These are phyloP conservation scores for Andrena haemorrhoa DNA, from an alignment of 2,888 invertebrate species.

Conservation along the genomic window DNA sequence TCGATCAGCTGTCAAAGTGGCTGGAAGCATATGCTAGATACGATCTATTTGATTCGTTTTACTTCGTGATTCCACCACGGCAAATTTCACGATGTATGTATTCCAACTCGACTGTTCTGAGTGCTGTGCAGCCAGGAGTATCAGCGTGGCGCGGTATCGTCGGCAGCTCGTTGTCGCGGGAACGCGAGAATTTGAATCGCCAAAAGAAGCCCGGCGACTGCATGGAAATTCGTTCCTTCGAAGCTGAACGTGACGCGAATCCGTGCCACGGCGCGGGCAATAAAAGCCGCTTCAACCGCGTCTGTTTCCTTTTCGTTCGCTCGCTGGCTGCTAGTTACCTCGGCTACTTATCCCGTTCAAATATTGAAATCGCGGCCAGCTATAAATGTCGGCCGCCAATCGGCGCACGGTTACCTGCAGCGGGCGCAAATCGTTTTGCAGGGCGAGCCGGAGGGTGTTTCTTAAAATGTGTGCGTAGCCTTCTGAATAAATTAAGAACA, in stretches of 20 bases:
- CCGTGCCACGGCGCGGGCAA: constrained; percentile 8
- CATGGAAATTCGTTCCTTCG: constrained; percentile 7
- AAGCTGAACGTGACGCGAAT: constrained; percentile 34
- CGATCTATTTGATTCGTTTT: constrained; percentile 59
- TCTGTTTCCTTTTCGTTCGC: constrained; percentile 34
- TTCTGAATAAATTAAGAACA: too few species aligned
- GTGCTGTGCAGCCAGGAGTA: constrained; percentile 9
- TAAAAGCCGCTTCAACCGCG: constrained; percentile 43
- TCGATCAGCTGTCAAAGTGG: background rate
- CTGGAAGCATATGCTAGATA: constrained; percentile 19
- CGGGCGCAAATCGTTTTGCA: background rate
- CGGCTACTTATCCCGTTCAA: constrained; percentile 31
- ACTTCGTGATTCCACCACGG: constrained; percentile 23
- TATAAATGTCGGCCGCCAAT: constrained; percentile 18
- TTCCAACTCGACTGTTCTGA: constrained; percentile 44
- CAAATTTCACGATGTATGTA: constrained; percentile 37
- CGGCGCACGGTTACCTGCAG: background rate
- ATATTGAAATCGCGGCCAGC: constrained; percentile 40
- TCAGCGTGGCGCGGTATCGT: constrained; percentile 18
- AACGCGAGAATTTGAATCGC: background rate
- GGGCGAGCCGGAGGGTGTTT: background rate
- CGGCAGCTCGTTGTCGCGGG: background rate
- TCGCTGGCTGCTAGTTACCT: constrained; percentile 17
- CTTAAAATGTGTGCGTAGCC: background rate
- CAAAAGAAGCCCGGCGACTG: background rate